These are phyloP conservation scores for Drosophila pseudotalamancana DNA, from an alignment of 2,888 invertebrate genomes.

Conservation along the genomic window DNA sequence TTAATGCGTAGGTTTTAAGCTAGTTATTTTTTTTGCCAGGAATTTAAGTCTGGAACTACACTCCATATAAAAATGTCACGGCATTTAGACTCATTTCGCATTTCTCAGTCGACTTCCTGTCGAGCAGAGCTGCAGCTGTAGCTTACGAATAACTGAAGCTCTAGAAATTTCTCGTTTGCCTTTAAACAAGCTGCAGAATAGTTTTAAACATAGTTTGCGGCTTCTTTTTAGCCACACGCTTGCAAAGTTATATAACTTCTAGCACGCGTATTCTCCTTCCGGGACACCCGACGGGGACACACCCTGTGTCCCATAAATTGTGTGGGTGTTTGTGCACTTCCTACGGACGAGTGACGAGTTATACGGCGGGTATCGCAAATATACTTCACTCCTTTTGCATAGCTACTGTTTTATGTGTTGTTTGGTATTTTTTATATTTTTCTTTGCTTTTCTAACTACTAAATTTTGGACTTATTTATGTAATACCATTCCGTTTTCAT, in stretches of 20 bases:
- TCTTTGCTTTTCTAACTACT: slow-evolving; percentile 22
- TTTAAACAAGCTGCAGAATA: background rate
- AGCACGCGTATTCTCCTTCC: slow-evolving; percentile 9
- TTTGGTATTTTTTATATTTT: slow-evolving; percentile 5
- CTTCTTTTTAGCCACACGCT: slow-evolving; percentile 11
- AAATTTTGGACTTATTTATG: slow-evolving; percentile 37
- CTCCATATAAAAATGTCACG: background rate
- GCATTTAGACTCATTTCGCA: background rate
- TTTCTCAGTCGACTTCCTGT: background rate
- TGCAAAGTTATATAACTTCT: slow-evolving; percentile 38
- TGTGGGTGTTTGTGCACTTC: slow-evolving; percentile 34
- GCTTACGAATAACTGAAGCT: background rate
- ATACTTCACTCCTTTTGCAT: slow-evolving; percentile 26
- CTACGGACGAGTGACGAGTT: slow-evolving; percentile 25
- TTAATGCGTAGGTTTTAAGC: background rate
- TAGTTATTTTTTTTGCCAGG: background rate
- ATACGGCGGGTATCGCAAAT: slow-evolving; percentile 19
- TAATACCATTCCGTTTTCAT: slow-evolving; percentile 72
- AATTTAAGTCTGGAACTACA: background rate
- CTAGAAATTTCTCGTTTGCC: background rate
- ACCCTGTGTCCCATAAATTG: slow-evolving; percentile 21
- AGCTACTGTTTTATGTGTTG: background rate
- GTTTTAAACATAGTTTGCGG: slow-evolving; percentile 21
- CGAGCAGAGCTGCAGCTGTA: background rate
- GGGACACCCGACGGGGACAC: background rate